These are phyloP conservation scores for Alviniconcha strummeri DNA, from an alignment of 2,888 invertebrate species.

Conservation along the genomic window DNA sequence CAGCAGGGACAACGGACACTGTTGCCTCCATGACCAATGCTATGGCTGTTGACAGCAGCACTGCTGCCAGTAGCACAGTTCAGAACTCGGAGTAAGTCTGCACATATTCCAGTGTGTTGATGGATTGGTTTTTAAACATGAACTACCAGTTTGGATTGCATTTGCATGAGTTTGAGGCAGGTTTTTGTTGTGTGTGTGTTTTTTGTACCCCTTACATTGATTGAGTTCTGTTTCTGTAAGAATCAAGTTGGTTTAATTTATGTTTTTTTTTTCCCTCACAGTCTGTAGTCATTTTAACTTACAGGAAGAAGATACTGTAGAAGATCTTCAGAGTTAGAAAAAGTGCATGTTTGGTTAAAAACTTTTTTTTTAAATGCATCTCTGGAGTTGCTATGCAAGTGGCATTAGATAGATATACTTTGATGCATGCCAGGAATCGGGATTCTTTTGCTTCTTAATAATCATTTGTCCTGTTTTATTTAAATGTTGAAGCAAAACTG, in stretches of 20 bases:
- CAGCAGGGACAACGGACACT: background rate
- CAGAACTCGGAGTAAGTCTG: background rate
- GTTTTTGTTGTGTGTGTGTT: background rate
- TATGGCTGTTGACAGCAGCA: constrained; percentile 19
- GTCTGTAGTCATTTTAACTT: too few relatives aligned
- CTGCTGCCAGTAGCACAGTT: constrained; percentile 1
- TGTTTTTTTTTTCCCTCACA: too few relatives aligned
- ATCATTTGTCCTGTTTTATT: background rate
- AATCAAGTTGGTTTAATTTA: background rate
- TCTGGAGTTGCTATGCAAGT: too few relatives aligned
- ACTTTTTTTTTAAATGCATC: too few relatives aligned
- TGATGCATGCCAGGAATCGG: too few relatives aligned
- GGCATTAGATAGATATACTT: too few relatives aligned
- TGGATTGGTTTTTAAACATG: background rate
- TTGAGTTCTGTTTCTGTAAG: background rate
- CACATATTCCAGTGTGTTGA: background rate
- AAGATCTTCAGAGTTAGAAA: too few relatives aligned
- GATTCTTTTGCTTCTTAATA: background rate
- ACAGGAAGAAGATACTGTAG: too few relatives aligned
- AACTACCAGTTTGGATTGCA: background rate
- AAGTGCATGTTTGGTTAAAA: too few relatives aligned
- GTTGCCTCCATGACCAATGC: background rate
- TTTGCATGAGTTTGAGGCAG: background rate
- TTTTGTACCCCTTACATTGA: background rate
- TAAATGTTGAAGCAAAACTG: background rate